Conservation (phyloP, 2,797 vertebrate genomes). For the Oceanodroma leucorhoa region DNA sequence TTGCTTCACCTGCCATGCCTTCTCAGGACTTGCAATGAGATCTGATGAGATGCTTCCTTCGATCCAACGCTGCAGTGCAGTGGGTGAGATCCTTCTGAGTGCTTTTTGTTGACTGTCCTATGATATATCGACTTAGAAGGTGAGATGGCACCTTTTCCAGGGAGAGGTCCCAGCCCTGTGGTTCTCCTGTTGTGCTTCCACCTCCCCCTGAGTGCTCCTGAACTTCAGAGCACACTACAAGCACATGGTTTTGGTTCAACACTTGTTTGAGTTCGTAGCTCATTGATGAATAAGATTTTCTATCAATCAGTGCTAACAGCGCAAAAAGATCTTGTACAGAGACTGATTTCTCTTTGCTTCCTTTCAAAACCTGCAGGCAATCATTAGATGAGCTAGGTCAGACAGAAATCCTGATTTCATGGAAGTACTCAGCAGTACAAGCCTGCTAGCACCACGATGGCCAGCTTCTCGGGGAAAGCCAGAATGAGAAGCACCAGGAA, state of each 20-base stretch:
- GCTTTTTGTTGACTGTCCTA: background rate
- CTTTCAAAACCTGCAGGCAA: background rate
- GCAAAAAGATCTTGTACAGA: background rate
- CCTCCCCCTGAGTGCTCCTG: background rate
- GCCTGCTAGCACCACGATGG: accelerated
- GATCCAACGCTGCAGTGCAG: background rate
- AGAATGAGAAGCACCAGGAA: background rate
- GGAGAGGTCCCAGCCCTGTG: background rate
- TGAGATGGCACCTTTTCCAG: background rate
- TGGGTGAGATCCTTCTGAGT: background rate
- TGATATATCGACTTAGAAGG: background rate
- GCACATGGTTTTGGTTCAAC: background rate
- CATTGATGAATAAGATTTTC: background rate
- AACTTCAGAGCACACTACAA: background rate
- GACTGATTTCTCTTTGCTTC: background rate
- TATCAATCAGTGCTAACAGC: background rate
- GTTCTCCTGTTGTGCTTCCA: background rate
- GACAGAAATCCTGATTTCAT: background rate
- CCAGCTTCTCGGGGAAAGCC: background rate
- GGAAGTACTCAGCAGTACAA: background rate
- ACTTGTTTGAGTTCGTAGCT: background rate
- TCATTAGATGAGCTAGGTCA: background rate
- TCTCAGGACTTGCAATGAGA: background rate
- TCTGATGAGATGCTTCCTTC: background rate
- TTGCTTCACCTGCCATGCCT: background rate